These are phyloP conservation scores for Euthynnus affinis DNA, from an alignment of 2,797 vertebrate genomes.

Conservation along the genomic window DNA sequence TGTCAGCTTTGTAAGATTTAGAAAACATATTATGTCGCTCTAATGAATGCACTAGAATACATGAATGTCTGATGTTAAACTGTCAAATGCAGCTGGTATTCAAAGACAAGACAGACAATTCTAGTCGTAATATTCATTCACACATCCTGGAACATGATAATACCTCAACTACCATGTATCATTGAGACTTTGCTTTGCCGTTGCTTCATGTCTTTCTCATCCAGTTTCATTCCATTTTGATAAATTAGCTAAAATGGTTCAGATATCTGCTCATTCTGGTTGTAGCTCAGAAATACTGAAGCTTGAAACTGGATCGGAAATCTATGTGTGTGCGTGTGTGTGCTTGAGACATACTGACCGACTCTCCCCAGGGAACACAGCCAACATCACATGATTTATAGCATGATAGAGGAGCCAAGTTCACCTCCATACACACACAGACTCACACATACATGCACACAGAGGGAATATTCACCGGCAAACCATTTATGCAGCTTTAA, in stretches of 20 bases:
- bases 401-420: slow-evolving; percentile 61
- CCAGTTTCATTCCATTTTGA: not conserved
- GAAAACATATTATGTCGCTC: slow-evolving; percentile 33
- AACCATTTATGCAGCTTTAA: slow-evolving; percentile 67
- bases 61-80: slow-evolving; percentile 36
- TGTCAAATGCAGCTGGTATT: slow-evolving; percentile 38
- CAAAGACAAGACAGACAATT: slow-evolving; percentile 42
- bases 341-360: slow-evolving; percentile 45
- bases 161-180: not conserved
- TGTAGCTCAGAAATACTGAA: slow-evolving; percentile 18
- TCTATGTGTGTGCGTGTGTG: slow-evolving; percentile 27
- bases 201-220: not conserved
- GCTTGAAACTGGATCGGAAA: slow-evolving; percentile 44
- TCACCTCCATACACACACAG: slow-evolving; percentile 44
- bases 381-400: slow-evolving; percentile 76
- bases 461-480: slow-evolving; percentile 39
- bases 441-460: slow-evolving; percentile 8
- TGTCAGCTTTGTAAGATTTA: slow-evolving; percentile 21
- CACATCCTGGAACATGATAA: slow-evolving; percentile 1
- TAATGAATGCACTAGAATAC: slow-evolving; percentile 30
- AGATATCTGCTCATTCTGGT: slow-evolving; percentile 27
- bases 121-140: slow-evolving; percentile 16
- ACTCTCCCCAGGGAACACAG: slow-evolving; percentile 60
- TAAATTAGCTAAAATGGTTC: slow-evolving; percentile 32
- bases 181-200: not conserved